Conservation (phyloP, 2,888 invertebrate species). For the Standfussiana lucernea region DNA sequence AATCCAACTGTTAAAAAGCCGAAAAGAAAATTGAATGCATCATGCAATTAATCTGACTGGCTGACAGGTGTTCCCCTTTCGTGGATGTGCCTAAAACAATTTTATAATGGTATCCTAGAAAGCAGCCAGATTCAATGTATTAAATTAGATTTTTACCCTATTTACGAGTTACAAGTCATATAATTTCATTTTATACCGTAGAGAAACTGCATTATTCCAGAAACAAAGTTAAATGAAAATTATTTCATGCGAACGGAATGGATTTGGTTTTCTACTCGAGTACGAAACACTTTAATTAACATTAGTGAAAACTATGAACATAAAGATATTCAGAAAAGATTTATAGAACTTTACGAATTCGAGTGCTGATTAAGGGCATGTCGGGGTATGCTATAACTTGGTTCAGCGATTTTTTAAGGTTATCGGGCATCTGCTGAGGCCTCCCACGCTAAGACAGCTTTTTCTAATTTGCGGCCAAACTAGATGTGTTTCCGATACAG, state of each 20-base stretch:
- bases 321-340: conserved; percentile 12
- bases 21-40: conserved; percentile 10
- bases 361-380: conserved; percentile 10
- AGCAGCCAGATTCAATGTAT: conserved; percentile 19
- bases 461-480: conserved; percentile 28
- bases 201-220: background rate
- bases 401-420: conserved; percentile 24
- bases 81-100: conserved; percentile 15
- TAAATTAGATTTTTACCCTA: conserved; percentile 30
- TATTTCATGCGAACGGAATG: conserved; percentile 21
- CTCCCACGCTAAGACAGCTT: conserved; percentile 18
- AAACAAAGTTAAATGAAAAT: conserved; percentile 41
- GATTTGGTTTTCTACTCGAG: conserved; percentile 41
- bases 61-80: conserved; percentile 8
- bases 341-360: background rate
- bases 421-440: conserved; percentile 20
- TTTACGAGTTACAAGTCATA: conserved; percentile 40
- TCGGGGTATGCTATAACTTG: background rate
- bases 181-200: conserved; percentile 19
- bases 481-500: conserved; percentile 22
- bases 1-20: conserved; percentile 3
- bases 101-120: conserved; percentile 16
- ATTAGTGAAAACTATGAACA: conserved; percentile 28
- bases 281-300: conserved; percentile 53
- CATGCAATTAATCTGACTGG: conserved; percentile 35